Evolutionary conservation across 2,888 invertebrate species (phyloP), one percentile per base, ranked within the genome.

Genomic region (Standfussiana lucernea): DNA sequence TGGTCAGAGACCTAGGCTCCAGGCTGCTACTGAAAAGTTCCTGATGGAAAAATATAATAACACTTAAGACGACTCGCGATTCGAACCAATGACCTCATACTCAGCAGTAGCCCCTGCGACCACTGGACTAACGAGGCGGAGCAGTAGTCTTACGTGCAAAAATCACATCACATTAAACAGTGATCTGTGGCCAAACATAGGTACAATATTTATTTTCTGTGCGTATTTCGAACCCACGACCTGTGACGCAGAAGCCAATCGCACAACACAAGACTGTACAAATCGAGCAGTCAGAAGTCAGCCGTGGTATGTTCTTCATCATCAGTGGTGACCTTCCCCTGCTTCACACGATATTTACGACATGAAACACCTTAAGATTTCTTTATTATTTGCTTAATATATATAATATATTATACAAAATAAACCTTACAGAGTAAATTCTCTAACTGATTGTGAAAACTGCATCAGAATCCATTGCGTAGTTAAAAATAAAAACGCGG

Each of bases 271-370:
- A 28, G n/a, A 50, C 50, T n/a, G 35, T 1, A 6, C 35, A 18
- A 53, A 40, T 10, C 24, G 1, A 32, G n/a, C 7, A 8, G 37
- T 45, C 35, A 64, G 40, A 61, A 21, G 21, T 18, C 24, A 35
- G 28, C 65, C 3, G 5, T 65, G 47, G 13, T 13, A 40, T 65
- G 65, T 65, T 42, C 32, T 47, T 65, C 24, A 65, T 50, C 15
- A 65, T 35, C 40, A 32, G n/a, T 62, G 21, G 35, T 64, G 37
- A 64, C 40, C 64, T 64, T 64, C 64, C 64, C 18, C 64, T 64
- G 64, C n/a, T 64, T 64, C 64, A n/a, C 64, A 40, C 64, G n/a
- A 2, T 64, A 2, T 64, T 40, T 40, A 64, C 64, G 15, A 35
- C 64, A 64, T 40, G 3, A 64, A 40, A 37, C 8, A 61, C 21